These are phyloP conservation scores for Hipparchia sbordonii DNA, from an alignment of 2,888 invertebrate species.

Conservation along the genomic window DNA sequence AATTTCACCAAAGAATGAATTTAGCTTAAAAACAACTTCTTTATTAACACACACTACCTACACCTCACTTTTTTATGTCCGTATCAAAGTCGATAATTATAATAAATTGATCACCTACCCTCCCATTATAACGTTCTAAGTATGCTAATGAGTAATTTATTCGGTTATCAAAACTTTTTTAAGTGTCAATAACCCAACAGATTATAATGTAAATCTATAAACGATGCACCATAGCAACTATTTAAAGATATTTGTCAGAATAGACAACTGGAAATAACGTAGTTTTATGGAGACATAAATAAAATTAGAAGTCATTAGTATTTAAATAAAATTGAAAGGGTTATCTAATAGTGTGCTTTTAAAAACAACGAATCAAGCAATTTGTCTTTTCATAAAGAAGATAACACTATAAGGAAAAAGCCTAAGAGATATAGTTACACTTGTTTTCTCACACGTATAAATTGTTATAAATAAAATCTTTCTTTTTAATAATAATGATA, in stretches of 20 bases:
- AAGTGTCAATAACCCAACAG: constrained; percentile 30
- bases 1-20: neutral
- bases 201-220: constrained; percentile 37
- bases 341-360: constrained; percentile 32
- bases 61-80: neutral
- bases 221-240: constrained; percentile 27
- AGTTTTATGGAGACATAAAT: constrained; percentile 36
- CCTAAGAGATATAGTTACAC: neutral
- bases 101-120: constrained; percentile 33
- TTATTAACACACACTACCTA: neutral
- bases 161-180: constrained; percentile 31
- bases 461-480: neutral
- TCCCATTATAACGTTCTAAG: constrained; percentile 26
- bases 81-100: constrained; percentile 16
- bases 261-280: constrained; percentile 16
- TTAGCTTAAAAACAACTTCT: neutral
- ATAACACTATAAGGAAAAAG: constrained; percentile 20
- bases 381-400: constrained; percentile 45
- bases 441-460: constrained; percentile 6
- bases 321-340: constrained; percentile 32
- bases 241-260: constrained; percentile 34
- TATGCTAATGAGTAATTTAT: constrained; percentile 40
- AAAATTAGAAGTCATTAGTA: constrained; percentile 36
- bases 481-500: too few species aligned
- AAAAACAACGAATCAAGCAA: constrained; percentile 16